phyloP scores from a whole-genome alignment of 2,797 vertebrate genomes.

The Coilia nasus region DNA sequence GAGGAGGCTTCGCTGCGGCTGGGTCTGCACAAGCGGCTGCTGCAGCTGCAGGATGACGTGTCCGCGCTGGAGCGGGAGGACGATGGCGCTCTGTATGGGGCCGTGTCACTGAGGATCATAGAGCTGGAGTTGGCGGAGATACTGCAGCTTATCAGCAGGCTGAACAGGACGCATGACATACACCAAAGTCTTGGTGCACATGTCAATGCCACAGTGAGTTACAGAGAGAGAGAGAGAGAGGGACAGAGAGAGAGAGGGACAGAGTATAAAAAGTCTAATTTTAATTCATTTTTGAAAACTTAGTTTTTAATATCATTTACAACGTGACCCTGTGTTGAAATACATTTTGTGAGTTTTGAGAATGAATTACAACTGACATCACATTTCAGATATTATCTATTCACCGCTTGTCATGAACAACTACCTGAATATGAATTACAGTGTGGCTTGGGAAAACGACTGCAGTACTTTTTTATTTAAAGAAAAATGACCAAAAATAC shows the following conservation, averaged over 20 bases:
- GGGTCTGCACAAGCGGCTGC: conserved; percentile 66
- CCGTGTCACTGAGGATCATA: conserved; percentile 68
- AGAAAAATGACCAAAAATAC: too few relatives aligned
- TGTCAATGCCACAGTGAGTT: conserved; percentile 57
- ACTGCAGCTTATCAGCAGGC: conserved; percentile 57
- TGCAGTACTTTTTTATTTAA: background rate
- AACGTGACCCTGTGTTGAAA: background rate
- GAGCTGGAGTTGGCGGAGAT: conserved; percentile 71
- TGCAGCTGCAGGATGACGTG: conserved; percentile 61
- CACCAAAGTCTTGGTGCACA: conserved; percentile 42
- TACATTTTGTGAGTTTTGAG: background rate
- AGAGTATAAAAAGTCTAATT: background rate
- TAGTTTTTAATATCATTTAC: background rate
- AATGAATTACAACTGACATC: background rate
- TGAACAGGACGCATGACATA: conserved; percentile 55
- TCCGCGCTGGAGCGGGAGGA: conserved; percentile 67
- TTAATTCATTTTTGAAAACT: background rate
- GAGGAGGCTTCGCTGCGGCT: conserved; percentile 62
- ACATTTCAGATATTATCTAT: background rate
- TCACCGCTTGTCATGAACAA: background rate
- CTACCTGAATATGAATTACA: background rate
- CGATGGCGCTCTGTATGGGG: conserved; percentile 65
- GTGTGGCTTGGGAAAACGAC: background rate
- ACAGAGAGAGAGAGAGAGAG: background rate
- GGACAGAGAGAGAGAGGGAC: background rate